phyloP scores from a whole-genome alignment of 2,888 invertebrate genomes.

The Suillia variegata region DNA sequence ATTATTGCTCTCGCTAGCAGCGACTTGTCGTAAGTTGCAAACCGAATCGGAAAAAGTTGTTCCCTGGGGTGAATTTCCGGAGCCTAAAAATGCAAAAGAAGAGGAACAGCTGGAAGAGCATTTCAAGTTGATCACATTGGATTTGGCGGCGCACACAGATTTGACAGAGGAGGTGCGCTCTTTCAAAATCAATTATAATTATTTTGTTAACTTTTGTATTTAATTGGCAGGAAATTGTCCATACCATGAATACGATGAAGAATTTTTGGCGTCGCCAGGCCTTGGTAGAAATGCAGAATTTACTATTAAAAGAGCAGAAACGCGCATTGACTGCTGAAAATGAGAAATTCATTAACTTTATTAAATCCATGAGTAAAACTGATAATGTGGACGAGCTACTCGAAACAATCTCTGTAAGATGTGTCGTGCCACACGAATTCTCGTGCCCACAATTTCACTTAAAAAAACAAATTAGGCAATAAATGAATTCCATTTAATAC shows the following conservation, averaged over 20 bases:
- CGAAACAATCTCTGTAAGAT: conserved; percentile 21
- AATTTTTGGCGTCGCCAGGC: conserved; percentile 56
- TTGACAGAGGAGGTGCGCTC: conserved; percentile 44
- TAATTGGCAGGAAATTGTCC: conserved; percentile 39
- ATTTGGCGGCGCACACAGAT: conserved; percentile 45
- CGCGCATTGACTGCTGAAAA: conserved; percentile 46
- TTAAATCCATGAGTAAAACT: conserved; percentile 50
- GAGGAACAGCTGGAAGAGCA: conserved; percentile 23
- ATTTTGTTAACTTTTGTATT: not conserved
- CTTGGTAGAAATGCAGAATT: conserved; percentile 45
- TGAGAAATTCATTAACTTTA: conserved; percentile 45
- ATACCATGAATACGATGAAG: conserved; percentile 38
- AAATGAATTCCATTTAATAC: no score
- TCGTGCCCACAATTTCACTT: no score
- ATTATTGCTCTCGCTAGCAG: conserved; percentile 44
- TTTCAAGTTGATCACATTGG: conserved; percentile 37
- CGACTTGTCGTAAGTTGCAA: conserved; percentile 53
- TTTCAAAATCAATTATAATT: not conserved
- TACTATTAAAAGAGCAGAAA: conserved; percentile 46
- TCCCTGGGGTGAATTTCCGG: conserved; percentile 36
- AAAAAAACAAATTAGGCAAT: no score
- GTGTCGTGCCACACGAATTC: no score
- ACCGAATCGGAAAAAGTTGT: conserved; percentile 55
- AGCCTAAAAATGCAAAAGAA: not conserved
- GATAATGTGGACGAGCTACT: conserved; percentile 44